These are phyloP conservation scores for Rallus crepitans DNA, from an alignment of 2,797 vertebrate genomes.

Conservation along the genomic window DNA sequence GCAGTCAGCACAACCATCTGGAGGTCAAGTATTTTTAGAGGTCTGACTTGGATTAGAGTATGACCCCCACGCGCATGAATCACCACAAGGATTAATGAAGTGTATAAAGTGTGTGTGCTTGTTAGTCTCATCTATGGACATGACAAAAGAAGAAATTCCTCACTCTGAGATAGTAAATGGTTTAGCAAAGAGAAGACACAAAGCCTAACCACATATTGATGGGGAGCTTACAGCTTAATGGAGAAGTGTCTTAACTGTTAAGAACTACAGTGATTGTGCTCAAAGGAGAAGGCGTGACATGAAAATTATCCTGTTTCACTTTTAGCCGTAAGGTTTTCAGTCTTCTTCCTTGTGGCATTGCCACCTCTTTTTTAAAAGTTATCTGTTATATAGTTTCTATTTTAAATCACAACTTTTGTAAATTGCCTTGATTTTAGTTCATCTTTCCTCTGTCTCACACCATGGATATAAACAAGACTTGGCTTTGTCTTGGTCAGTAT, in stretches of 20 bases:
- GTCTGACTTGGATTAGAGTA: constrained; percentile 48
- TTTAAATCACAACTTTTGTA: neutral
- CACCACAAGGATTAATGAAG: constrained; percentile 58
- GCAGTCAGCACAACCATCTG: constrained; percentile 34
- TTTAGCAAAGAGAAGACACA: constrained; percentile 49
- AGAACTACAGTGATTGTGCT: neutral
- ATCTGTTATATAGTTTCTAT: neutral
- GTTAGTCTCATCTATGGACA: constrained; percentile 44
- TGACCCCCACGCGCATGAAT: neutral
- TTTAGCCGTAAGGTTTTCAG: neutral
- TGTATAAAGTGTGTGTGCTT: constrained; percentile 43
- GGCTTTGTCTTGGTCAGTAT: neutral
- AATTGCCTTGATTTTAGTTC: neutral
- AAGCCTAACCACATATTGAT: neutral
- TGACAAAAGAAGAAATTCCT: constrained; percentile 67
- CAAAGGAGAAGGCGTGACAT: neutral
- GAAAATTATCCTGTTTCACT: neutral
- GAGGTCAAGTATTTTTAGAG: constrained; percentile 54
- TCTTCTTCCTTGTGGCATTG: neutral
- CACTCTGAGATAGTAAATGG: constrained; percentile 44
- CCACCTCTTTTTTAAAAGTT: neutral
- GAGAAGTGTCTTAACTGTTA: neutral
- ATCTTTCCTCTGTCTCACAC: neutral
- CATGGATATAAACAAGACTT: neutral
- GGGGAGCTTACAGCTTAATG: neutral